Evolutionary conservation across 2,797 vertebrate genomes (phyloP), one percentile per base, ranked within the genome.

Genomic region (Buphagus erythrorhynchus): DNA sequence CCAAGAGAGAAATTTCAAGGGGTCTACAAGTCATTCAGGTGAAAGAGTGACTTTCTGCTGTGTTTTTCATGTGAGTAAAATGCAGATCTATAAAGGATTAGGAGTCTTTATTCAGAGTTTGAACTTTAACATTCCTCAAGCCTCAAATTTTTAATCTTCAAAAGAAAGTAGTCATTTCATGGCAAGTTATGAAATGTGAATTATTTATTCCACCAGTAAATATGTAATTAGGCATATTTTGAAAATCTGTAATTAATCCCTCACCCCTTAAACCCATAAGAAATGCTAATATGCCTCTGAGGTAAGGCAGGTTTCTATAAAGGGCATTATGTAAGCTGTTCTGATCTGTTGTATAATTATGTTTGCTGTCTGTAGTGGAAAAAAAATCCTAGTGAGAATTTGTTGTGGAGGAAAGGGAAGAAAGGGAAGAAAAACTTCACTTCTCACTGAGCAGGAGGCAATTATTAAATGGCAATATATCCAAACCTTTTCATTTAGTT

Each of bases 241-340:
- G 92, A 97, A 97, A 95, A 95, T 87, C 76, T 84, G 82, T 97
- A 96, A 97, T 97, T 96, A 97, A 97, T 93, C 94, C 92, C 88
- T 97, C 83, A 95, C 90, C 93, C 75, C 84, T 97, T 96, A 97
- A 96, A 80, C 85, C 91, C 92, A 95, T 95, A 97, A 96, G 96
- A 97, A 97, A 96, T 97, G 97, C 94, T 97, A 97, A 97, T 97
- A 95, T 94, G 90, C 88, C 96, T 97, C 96, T 94, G 77, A 96
- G 91, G 91, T 96, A 97, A 95, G 69, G 51, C 92, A 88, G 69
- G 54, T 82, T 96, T 94, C 89, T 95, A 91, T 86, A 94, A 97
- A 92, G 75, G 77, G 81, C 79, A 96, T 96, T 91, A 94, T 88
- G 74, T 96, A 96, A 95, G 88, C 93, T 96, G 77, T 87, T 96